These are phyloP conservation scores for Eretmochelys imbricata DNA, from an alignment of 2,113 vertebrate genomes.

Conservation along the genomic window DNA sequence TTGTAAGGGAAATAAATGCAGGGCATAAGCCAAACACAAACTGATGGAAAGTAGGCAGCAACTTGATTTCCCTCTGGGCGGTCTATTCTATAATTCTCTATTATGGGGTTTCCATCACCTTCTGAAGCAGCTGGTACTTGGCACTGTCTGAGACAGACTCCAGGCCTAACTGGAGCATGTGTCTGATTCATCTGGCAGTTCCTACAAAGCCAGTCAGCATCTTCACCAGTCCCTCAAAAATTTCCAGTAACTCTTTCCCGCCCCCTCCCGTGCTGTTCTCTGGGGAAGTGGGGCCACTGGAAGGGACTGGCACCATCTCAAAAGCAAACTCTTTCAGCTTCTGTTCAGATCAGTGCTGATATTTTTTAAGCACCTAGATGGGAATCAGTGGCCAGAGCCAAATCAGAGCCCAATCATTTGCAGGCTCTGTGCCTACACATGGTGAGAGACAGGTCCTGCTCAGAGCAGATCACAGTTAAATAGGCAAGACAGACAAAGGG, in stretches of 20 bases:
- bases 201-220: accelerated
- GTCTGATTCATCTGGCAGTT: accelerated
- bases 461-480: background rate
- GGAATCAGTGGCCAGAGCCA: too few species aligned
- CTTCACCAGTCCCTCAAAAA: background rate
- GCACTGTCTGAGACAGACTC: background rate
- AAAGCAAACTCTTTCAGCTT: background rate
- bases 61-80: background rate
- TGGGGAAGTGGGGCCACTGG: accelerated
- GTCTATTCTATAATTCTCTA: background rate
- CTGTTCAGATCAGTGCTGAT: background rate
- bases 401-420: too few species aligned
- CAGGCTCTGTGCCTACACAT: background rate
- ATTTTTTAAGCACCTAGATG: too few species aligned
- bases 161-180: too few species aligned
- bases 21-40: too few species aligned
- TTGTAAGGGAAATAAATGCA: too few species aligned
- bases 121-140: background rate
- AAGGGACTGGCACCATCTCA: background rate
- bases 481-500: background rate
- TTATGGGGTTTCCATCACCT: background rate
- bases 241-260: background rate
- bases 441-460: background rate
- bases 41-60: background rate
- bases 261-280: background rate